Evolutionary conservation across 2,797 vertebrate species (phyloP), one percentile per base, ranked within the genome.

Genomic region (Benthosema pterotum): DNA sequence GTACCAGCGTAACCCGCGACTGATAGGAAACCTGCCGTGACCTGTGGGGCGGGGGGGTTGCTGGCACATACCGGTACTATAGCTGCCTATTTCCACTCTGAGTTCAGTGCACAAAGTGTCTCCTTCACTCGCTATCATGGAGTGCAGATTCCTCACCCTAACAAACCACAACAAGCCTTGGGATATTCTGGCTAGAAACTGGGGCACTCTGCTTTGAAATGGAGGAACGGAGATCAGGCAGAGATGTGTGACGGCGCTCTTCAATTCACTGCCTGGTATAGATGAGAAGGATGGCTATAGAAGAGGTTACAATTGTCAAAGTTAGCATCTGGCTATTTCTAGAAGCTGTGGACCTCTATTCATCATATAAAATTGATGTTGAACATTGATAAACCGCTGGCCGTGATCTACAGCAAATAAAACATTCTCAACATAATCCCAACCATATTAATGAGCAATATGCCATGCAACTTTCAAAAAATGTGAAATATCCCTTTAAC

Each of bases 101-200:
- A 38, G 32, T 38, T 7, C 32, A 38, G 32, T 9, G 32, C 32
- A 38, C 32, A 38, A 72, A 72, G 73, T 71, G 64, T 42, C 62
- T 59, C 66, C 65, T 66, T 62, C 38, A 42, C 22, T 60, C 52
- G 74, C 66, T 65, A 80, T 75, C 74, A 71, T 65, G 59, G 46
- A 74, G 60, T 28, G 47, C 53, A 65, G 70, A 74, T 65, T 74
- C 67, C 72, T 77, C 72, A 71, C 13, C 18, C 66, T 54, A 70
- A 75, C 59, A 38, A 71, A 63, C 59, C 32, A 69, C 62, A 60
- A 57, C 46, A 67, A 61, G 70, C 66, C 67, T 59, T 43, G 57
- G 56, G 57, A 63, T 50, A 75, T 65, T 43, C 69, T 43, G 54
- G 63, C 42, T 25, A 55, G 61, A 78, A 74, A 80, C 67, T 69